These are phyloP conservation scores for Lichenostomus cassidix DNA, from an alignment of 2,113 vertebrate species.

Conservation along the genomic window DNA sequence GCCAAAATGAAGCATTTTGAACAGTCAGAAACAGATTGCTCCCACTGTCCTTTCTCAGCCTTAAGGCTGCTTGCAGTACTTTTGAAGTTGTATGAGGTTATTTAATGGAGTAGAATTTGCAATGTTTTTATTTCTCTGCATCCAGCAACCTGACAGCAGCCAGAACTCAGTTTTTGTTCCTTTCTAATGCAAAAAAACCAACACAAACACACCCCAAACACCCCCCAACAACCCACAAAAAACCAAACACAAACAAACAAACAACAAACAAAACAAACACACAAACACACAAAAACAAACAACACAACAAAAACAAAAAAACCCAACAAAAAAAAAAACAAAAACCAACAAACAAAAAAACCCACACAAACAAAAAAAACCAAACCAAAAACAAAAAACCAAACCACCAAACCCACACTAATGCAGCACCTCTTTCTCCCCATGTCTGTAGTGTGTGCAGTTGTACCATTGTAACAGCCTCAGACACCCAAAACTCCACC, in stretches of 20 bases:
- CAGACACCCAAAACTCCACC: not conserved
- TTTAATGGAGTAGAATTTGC: not conserved
- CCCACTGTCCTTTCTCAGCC: not conserved
- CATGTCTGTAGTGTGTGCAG: not conserved
- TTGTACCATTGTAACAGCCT: not conserved
- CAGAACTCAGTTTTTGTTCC: not conserved
- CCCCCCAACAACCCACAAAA: too few species aligned
- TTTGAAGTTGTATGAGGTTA: not conserved
- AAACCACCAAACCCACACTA: too few species aligned
- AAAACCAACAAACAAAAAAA: too few species aligned
- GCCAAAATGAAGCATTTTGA: not conserved
- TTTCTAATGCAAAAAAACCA: rapidly evolving
- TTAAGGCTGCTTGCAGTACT: not conserved
- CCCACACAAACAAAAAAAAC: too few species aligned
- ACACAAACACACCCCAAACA: too few species aligned
- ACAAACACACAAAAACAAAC: too few species aligned
- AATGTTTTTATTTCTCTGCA: not conserved
- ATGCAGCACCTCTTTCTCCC: rapidly evolving
- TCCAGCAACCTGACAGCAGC: not conserved
- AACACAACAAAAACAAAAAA: too few species aligned
- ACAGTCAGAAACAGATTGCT: not conserved
- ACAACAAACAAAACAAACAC: too few species aligned
- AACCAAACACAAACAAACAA: too few species aligned
- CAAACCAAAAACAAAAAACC: too few species aligned
- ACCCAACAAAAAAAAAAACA: too few species aligned